These are phyloP conservation scores for Protonemura montana DNA, from an alignment of 2,888 invertebrate species.

Conservation along the genomic window DNA sequence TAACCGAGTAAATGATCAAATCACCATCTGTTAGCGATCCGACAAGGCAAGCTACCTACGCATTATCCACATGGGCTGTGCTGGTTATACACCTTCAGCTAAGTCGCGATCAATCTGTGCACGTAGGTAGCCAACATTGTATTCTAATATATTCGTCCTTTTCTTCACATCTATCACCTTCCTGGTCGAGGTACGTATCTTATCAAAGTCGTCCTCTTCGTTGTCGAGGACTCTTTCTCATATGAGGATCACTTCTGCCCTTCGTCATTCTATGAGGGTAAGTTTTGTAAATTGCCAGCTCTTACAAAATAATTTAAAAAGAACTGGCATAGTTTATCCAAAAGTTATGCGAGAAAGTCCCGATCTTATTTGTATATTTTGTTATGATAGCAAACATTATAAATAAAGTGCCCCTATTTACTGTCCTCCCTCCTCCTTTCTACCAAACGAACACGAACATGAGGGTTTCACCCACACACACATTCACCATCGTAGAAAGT, in stretches of 20 bases:
- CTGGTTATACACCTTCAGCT: background rate
- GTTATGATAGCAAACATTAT: too few species aligned
- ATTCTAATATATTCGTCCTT: background rate
- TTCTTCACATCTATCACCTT: background rate
- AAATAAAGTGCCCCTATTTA: background rate
- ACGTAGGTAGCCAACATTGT: conserved; percentile 5
- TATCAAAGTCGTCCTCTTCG: too few species aligned
- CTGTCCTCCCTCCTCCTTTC: background rate
- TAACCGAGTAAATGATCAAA: conserved; percentile 22
- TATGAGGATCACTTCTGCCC: too few species aligned
- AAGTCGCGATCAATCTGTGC: background rate
- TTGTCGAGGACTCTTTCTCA: too few species aligned
- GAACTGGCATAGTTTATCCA: too few species aligned
- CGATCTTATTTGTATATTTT: too few species aligned
- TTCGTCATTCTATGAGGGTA: too few species aligned
- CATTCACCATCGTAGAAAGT: background rate
- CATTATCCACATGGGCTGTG: conserved; percentile 30
- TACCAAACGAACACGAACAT: background rate
- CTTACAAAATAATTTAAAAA: too few species aligned
- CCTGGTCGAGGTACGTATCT: too few species aligned
- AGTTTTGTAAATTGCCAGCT: too few species aligned
- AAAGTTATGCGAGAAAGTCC: too few species aligned
- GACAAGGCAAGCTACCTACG: conserved; percentile 17
- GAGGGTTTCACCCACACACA: too few species aligned
- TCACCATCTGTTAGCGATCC: conserved; percentile 17